Percentiles rank a stretch among this genome's conserved stretches.
These are phyloP conservation scores for Gymnoscopelus braueri DNA, from an alignment of 2,797 vertebrate species.

Conservation along the genomic window DNA sequence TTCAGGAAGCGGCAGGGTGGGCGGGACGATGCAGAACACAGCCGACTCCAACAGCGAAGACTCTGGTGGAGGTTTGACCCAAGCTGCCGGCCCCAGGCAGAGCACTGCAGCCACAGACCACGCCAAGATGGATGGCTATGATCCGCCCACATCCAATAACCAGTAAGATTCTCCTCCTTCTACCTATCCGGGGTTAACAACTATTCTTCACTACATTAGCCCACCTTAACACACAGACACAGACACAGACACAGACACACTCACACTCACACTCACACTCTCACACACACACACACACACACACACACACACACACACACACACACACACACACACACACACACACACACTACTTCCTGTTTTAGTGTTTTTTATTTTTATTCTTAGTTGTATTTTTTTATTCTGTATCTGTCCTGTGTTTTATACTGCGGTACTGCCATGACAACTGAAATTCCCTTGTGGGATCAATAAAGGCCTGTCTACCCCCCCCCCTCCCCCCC, in stretches of 20 bases:
- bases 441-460: too few species aligned
- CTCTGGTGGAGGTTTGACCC: slow-evolving; percentile 9
- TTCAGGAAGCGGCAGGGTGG: slow-evolving; percentile 31
- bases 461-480: not conserved
- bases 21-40: not conserved
- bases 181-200: not conserved
- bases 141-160: slow-evolving; percentile 27
- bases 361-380: too few species aligned
- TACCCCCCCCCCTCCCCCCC: slow-evolving; percentile 2
- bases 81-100: slow-evolving; percentile 23
- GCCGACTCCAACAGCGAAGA: slow-evolving; percentile 14
- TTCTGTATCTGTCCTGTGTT: not conserved
- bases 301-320: too few species aligned
- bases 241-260: too few species aligned
- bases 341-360: too few species aligned
- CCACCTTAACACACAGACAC: too few species aligned
- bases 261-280: not conserved
- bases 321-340: too few species aligned
- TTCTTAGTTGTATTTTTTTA: too few species aligned
- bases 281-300: too few species aligned
- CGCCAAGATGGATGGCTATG: slow-evolving; percentile 17
- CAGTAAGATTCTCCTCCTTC: slow-evolving; percentile 39
- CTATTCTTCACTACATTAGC: too few species aligned
- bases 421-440: too few species aligned
- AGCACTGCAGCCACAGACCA: slow-evolving; percentile 43